phyloP scores from a whole-genome alignment of 2,888 invertebrate species.

The Apoderus coryli region DNA sequence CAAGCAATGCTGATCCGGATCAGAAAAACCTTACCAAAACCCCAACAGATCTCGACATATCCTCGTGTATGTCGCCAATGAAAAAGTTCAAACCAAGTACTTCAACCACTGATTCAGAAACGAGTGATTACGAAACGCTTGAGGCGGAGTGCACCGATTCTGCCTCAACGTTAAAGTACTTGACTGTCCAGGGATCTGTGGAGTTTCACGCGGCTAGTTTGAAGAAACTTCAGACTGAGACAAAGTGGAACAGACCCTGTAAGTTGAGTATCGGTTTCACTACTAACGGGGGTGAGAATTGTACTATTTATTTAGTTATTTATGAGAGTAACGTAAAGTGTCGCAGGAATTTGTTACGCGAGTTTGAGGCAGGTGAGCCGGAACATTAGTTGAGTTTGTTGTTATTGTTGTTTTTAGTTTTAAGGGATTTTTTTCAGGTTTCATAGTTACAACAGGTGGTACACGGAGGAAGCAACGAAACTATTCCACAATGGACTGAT shows the following conservation, averaged over 20 bases:
- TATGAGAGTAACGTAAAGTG: conserved; percentile 47
- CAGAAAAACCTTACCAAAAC: too few relatives aligned
- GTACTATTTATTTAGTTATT: conserved; percentile 43
- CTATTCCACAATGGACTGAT: too few relatives aligned
- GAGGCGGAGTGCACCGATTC: conserved; percentile 4
- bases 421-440: too few relatives aligned
- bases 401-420: too few relatives aligned
- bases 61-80: too few relatives aligned
- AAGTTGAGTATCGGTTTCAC: conserved; percentile 48
- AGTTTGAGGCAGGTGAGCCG: conserved; percentile 29
- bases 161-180: conserved; percentile 19
- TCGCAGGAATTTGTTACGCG: conserved; percentile 38
- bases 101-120: conserved; percentile 18
- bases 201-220: conserved; percentile 27
- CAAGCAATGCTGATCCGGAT: too few relatives aligned
- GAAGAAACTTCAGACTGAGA: conserved; percentile 32
- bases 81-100: conserved; percentile 1
- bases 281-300: conserved; percentile 36
- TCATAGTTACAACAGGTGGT: too few relatives aligned
- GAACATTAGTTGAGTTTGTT: too few relatives aligned
- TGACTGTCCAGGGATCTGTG: conserved; percentile 24
- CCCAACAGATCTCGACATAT: too few relatives aligned
- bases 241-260: conserved; percentile 45
- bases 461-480: too few relatives aligned
- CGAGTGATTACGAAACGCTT: conserved; percentile 20